Evolutionary conservation across 1,140 invertebrate genomes (phyloP).

Genomic region (Drosophila willistoni): DNA sequence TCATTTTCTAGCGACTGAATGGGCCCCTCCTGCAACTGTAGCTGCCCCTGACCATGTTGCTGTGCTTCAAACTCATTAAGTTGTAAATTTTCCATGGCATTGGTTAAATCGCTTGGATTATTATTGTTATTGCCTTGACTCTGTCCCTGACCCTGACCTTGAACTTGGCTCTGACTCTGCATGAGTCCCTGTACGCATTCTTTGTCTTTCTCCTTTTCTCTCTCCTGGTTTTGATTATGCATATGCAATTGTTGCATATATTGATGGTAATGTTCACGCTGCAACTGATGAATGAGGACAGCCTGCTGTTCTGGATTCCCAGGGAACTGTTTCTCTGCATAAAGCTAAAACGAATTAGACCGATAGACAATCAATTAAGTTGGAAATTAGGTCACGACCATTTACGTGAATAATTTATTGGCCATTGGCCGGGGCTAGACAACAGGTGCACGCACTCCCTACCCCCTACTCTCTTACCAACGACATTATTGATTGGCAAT

Average conservation of each 20-base stretch:
- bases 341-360: conserved; percentile 83
- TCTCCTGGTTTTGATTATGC: conserved; percentile 67
- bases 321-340: conserved; percentile 98
- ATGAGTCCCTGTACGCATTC: conserved; percentile 2
- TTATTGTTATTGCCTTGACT: conserved; percentile 39
- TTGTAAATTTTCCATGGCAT: conserved; percentile 57
- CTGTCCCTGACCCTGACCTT: background rate
- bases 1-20: background rate
- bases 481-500: conserved; percentile 41
- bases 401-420: conserved; percentile 1
- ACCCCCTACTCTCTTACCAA: background rate
- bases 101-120: conserved; percentile 48
- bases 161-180: conserved; percentile 16
- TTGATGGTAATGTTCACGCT: conserved; percentile 99
- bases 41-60: conserved; percentile 21
- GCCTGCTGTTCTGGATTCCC: conserved; percentile 96
- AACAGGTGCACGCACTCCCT: conserved; percentile 52
- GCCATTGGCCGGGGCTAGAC: conserved; percentile 84
- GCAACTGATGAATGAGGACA: conserved; percentile 94
- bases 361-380: background rate
- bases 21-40: conserved; percentile 1
- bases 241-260: conserved; percentile 95
- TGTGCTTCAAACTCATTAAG: conserved; percentile 40
- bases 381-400: conserved; percentile 58
- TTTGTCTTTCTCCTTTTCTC: conserved; percentile 20